Evolutionary conservation across 2,113 vertebrate species (phyloP), one percentile per base, ranked within the genome.

Genomic region (Epinephelus moara): DNA sequence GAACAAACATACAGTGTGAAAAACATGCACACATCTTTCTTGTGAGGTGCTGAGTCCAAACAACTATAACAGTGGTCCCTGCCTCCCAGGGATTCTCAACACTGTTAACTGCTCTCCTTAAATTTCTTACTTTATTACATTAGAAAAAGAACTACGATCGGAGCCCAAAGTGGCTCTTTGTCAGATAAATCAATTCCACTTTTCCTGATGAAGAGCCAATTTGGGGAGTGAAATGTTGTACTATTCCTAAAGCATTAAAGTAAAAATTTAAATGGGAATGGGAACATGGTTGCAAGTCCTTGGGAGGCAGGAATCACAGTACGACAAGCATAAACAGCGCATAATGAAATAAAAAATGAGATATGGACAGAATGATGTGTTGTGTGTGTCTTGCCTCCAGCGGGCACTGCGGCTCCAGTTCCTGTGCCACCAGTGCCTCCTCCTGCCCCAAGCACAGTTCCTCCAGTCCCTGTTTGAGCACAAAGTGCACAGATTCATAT

Each of bases 361-460:
- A 10, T 30, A 80, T 4, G 6, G 21, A 18, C 7, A 67, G 33
- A 53, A 33, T 40, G 4, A 75, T 70, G 71, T 70, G 13, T 59
- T 30, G 40, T 42, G 42, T 73, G 50, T 53, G 45, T 77, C 86
- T 90, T 91, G 45, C 93, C 90, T 92, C 93, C 88, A 69, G 83
- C 89, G 4, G 92, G 90, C 9, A 92, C 25, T 17, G 62, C 70
- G 18, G 86, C 84, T 61, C 93, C 93, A 62, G 85, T 78, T 61
- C 93, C 93, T 57, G 90, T 50, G 1, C 90, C 86, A 56, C 87
- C 91, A 60, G 81, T 85, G 23, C 72, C 89, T 50, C 40, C 82
- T 57, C 85, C 83, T 33, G 81, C 21, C n/a, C 82, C 89, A 3
- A 89, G 56, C 9, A 42, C 87, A 13, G 75, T 67, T 27, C 92